Evolutionary conservation across 2,888 invertebrate genomes (phyloP), one percentile per base, ranked within the genome.

Genomic region (Limulus polyphemus): DNA sequence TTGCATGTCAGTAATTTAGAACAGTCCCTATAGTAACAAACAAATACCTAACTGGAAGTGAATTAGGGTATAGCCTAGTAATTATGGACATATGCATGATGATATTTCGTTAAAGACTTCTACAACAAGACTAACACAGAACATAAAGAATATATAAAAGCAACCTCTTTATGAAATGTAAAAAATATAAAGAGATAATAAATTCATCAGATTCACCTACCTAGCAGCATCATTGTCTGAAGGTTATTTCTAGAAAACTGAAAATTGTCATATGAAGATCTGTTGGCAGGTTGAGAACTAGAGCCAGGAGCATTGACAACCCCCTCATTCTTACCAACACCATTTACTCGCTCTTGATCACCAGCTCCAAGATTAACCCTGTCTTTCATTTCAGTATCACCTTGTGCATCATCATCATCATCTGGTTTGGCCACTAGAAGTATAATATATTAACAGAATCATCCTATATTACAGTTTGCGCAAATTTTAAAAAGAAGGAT

Each of bases 211-310:
- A 48, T 49, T 32, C 13, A 59, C 71, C 70, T 72, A 80, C 81
- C 81, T 56, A 81, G 73, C 61, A 80, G 75, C 72, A 80, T 79
- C 62, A 81, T 75, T 56, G 79, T 80, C 65, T 83, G 84, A 0
- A 94, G 79, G 62, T 88, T 81, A 3, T 83, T 82, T 49, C 92
- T 80, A 0, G 89, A 86, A 57, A 88, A 80, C 0, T 85, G 81
- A 12, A 91, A 77, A 70, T 87, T 86, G 68, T 91, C 91, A 71
- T 86, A 88, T 62, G 83, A 84, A 11, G 81, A 68, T 60, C 71
- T 71, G 55, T 73, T 74, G 79, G 64, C 77, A 78, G 73, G 71
- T 74, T 72, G 82, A 78, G 73, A 72, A 17, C 67, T 62, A 67
- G 80, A 74, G 67, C 74, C 71, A 59, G 75, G 76, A 7, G 76